Percentiles rank a stretch among this genome's conserved stretches.
These are phyloP conservation scores for Xylota sylvarum DNA, from an alignment of 2,888 invertebrate species.

Conservation along the genomic window DNA sequence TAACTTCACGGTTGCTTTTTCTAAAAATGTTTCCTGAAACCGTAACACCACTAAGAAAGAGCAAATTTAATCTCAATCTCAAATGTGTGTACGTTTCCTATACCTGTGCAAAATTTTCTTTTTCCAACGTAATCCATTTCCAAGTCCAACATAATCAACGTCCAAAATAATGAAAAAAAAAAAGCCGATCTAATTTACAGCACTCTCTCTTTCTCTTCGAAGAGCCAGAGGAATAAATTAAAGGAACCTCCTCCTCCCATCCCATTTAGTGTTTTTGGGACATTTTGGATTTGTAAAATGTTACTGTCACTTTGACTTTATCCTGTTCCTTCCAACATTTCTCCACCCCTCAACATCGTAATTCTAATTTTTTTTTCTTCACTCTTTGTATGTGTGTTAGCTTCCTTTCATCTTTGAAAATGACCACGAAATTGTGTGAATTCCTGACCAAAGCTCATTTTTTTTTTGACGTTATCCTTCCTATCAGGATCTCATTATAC, in stretches of 20 bases:
- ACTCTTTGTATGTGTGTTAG: neutral
- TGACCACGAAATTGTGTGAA: conserved; percentile 60
- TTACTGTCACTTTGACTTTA: conserved; percentile 18
- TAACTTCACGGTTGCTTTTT: no score
- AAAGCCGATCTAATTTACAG: conserved; percentile 2
- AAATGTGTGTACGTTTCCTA: neutral
- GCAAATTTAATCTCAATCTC: neutral
- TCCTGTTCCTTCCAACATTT: neutral
- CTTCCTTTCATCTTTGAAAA: conserved; percentile 57
- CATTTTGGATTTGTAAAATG: conserved; percentile 11
- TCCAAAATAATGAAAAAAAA: conserved; percentile 4
- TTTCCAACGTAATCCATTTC: neutral
- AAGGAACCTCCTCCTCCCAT: neutral
- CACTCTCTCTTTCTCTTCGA: neutral
- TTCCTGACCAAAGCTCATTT: conserved; percentile 46
- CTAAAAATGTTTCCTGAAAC: no score
- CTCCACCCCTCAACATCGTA: neutral
- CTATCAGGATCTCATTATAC: conserved; percentile 65
- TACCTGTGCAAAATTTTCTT: neutral
- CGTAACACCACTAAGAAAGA: no score
- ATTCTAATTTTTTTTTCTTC: neutral
- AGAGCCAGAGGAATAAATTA: conserved; percentile 22
- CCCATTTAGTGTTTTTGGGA: neutral
- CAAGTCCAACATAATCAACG: neutral
- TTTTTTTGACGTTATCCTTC: conserved; percentile 40